Evolutionary conservation across 2,888 invertebrate species (phyloP), one percentile per base, ranked within the genome.

Genomic region (Ganaspis brasiliensis): DNA sequence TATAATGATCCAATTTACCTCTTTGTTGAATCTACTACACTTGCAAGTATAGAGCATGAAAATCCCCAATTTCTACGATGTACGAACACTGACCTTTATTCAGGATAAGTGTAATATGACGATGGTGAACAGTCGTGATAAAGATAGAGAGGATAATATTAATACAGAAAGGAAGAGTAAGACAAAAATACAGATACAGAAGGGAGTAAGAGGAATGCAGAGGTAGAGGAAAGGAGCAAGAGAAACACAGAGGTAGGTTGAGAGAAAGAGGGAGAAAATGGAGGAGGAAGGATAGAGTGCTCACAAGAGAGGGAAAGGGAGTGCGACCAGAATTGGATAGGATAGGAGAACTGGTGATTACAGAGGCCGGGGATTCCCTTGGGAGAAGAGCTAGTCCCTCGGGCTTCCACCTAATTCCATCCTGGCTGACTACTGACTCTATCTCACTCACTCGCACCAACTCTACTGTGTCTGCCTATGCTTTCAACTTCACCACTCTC

Each of bases 361-460:
- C 89, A 87, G 89, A 89, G 89, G 87, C 89, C 87, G 86, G 87
- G 84, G 83, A 87, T 87, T 88, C 89, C 88, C 86, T 67, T 67
- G 88, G 84, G 89, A 86, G 82, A 84, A 83, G 86, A 86, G 82
- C 81, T 80, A 82, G 84, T 89, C 89, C 89, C 89, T 82, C 85
- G 89, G 88, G 89, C 84, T 89, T 89, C 89, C 83, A 89, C 89
- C 89, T 89, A 89, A 89, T 89, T 89, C 89, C 89, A 89, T 89
- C 89, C 89, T 86, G 89, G 88, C 89, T 88, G 89, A 88, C 89
- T 89, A 88, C 89, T 84, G 86, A 86, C 81, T 83, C 83, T 82
- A 76, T 83, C 88, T 87, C 85, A 83, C 79, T 80, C 84, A 21
- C 40, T 37, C 61, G 67, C 75, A 40, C 74, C 76, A 57, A 73